These are phyloP conservation scores for Ceratina calcarata DNA, from an alignment of 1,140 invertebrate genomes.

Conservation along the genomic window DNA sequence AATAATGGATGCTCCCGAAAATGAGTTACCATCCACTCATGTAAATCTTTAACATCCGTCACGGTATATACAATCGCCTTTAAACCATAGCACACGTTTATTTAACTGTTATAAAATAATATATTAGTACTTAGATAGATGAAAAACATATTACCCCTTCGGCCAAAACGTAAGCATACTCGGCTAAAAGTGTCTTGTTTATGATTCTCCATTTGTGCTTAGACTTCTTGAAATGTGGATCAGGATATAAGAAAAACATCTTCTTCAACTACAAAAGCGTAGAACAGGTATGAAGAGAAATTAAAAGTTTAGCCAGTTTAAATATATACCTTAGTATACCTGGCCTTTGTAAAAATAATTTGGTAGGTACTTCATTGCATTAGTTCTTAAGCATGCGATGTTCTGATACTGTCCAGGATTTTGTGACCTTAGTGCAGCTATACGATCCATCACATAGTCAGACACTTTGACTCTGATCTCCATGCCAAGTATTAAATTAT, in stretches of 20 bases:
- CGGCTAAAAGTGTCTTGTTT: slow-evolving; percentile 93
- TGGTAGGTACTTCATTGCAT: slow-evolving; percentile 99
- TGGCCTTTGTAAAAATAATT: slow-evolving; percentile 98
- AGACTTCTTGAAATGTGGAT: slow-evolving; percentile 99
- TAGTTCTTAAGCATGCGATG: slow-evolving; percentile 96
- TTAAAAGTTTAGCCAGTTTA: slow-evolving; percentile 10
- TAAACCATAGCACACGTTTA: slow-evolving; percentile 56
- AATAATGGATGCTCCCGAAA: slow-evolving; percentile 96
- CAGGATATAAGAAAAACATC: slow-evolving; percentile 99
- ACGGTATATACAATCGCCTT: slow-evolving; percentile 97
- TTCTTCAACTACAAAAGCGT: slow-evolving; percentile 89
- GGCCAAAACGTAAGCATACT: slow-evolving; percentile 97
- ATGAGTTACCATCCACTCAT: slow-evolving; percentile 98
- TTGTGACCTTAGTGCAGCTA: slow-evolving; percentile 90
- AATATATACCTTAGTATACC: slow-evolving; percentile 79
- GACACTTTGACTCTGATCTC: slow-evolving; percentile 99
- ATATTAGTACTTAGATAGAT: slow-evolving; percentile 26
- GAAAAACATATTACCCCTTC: slow-evolving; percentile 84
- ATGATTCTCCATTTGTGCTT: slow-evolving; percentile 99
- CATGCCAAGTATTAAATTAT: slow-evolving; percentile 95
- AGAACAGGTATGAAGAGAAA: slow-evolving; percentile 11
- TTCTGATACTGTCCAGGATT: slow-evolving; percentile 92
- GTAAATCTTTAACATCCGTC: slow-evolving; percentile 98
- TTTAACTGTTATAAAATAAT: slow-evolving; percentile 6
- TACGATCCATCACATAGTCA: slow-evolving; percentile 98